phyloP scores from a whole-genome alignment of 2,888 invertebrate genomes.

The Archips crataeganus region DNA sequence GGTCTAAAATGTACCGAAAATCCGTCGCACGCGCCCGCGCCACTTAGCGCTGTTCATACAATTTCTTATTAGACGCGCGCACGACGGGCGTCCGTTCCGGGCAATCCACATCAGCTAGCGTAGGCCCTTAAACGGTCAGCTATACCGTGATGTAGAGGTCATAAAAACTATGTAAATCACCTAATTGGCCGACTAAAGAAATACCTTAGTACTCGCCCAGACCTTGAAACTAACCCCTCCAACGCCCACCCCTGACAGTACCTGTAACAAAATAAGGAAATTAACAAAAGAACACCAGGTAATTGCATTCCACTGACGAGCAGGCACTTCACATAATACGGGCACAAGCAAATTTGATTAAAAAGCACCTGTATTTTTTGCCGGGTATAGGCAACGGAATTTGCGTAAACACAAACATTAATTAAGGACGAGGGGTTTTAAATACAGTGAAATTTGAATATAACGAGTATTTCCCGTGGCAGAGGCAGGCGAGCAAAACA shows the following conservation, averaged over 20 bases:
- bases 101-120: no score
- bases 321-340: constrained; percentile 8
- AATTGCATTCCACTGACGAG: constrained; percentile 32
- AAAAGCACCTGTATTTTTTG: constrained; percentile 14
- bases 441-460: constrained; percentile 1
- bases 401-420: constrained; percentile 14
- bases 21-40: no score
- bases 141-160: no score
- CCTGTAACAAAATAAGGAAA: constrained; percentile 37
- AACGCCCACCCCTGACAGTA: not conserved
- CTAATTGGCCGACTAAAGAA: no score
- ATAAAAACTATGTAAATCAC: no score
- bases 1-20: no score
- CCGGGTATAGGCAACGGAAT: constrained; percentile 5
- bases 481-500: not conserved
- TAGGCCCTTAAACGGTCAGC: no score
- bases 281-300: constrained; percentile 33
- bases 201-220: no score
- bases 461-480: not conserved
- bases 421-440: constrained; percentile 7
- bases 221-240: not conserved
- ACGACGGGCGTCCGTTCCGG: no score
- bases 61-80: no score
- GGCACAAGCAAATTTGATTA: constrained; percentile 17
- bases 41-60: no score